Evolutionary conservation across 2,113 vertebrate genomes (phyloP), one percentile per base, ranked within the genome.

Genomic region (Aix galericulata): DNA sequence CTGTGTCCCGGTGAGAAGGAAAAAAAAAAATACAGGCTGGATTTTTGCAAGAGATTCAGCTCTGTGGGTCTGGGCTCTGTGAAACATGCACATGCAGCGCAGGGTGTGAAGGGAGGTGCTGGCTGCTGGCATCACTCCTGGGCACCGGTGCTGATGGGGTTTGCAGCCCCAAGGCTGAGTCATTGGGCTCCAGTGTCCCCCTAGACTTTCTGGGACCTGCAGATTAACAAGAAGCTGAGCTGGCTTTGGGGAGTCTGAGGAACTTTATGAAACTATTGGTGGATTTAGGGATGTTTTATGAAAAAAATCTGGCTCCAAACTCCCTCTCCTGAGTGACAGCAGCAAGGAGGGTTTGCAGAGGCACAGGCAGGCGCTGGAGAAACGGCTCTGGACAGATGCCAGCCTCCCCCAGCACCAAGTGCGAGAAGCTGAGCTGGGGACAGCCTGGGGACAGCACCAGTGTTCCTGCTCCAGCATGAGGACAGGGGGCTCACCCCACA

Each of bases 161-260:
- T 55, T 6, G 38, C 58, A 32, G 63, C 32, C 29, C 66, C 6
- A 53, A 2, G 3, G 34, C 36, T 8, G 4, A 40, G 12, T 13
- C 67, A 12, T 31, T 0, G 1, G 53, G 38, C 38, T 55, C 38
- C 29, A 1, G 0, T 0, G 6, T 6, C 40, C 34, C 53, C 36
- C 44, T 26, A 40, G n/a, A 9, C 9, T 20, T 40, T 26, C 17
- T 58, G 31, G 56, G 31, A 58, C 56, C 63, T 46, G 38, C 22
- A 21, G 72, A 17, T 8, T 76, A 46, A 2, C 32, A 11, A 17
- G 40, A 6, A 32, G 53, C 63, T 16, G 36, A 44, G 36, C 82
- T 38, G 78, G 31, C 64, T 55, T 4, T 0, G 4, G 68, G n/a
- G 56, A 48, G 36, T 26, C 69, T 32, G 31, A 16, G 17, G 17